Percentiles rank a stretch among this genome's conserved stretches.
Evolutionary conservation across 2,797 vertebrate genomes (phyloP).

Genomic region (Chrosomus eos): DNA sequence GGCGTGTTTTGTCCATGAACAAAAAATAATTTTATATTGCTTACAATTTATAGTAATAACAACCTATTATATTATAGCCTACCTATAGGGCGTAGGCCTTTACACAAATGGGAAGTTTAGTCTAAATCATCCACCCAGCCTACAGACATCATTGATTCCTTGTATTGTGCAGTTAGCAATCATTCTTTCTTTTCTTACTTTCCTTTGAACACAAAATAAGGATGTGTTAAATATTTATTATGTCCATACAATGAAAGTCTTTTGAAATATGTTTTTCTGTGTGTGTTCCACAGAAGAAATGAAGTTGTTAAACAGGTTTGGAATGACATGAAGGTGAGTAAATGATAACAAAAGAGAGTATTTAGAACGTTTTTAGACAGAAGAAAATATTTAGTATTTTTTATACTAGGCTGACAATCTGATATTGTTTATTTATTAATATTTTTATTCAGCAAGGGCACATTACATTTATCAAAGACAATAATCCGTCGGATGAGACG

Average conservation of each 20-base stretch:
- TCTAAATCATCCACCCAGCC: neutral
- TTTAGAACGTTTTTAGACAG: too few relatives aligned
- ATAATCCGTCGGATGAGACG: too few relatives aligned
- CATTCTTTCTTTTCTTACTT: neutral
- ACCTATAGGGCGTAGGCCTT: neutral
- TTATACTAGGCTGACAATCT: neutral
- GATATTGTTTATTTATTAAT: neutral
- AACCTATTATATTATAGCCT: too few relatives aligned
- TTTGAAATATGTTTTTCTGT: neutral
- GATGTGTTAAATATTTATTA: neutral
- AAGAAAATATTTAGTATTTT: neutral
- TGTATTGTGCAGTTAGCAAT: neutral
- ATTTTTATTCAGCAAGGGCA: neutral
- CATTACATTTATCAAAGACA: neutral
- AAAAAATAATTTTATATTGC: neutral
- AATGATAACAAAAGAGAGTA: neutral
- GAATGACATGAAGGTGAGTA: neutral
- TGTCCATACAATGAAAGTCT: neutral
- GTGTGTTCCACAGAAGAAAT: neutral
- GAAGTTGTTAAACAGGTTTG: neutral
- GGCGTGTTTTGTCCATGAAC: neutral
- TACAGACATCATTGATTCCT: neutral
- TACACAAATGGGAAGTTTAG: neutral
- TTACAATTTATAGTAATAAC: neutral
- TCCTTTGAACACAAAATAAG: neutral